phyloP scores from a whole-genome alignment of 2,797 vertebrate species.

The Pseudocheirus occidentalis region DNA sequence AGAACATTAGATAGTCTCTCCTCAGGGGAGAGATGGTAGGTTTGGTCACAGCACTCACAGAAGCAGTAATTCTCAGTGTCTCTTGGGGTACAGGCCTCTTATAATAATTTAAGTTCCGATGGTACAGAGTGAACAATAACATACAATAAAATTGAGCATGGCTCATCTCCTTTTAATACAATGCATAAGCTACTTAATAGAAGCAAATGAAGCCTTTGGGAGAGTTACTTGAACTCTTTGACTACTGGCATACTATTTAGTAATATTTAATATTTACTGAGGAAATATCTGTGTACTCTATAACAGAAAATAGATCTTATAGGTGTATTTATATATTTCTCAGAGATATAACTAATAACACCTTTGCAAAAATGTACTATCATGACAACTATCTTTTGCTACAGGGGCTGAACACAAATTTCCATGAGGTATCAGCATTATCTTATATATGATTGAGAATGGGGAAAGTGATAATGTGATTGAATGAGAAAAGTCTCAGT shows the following conservation, averaged over 20 bases:
- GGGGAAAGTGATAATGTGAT: neutral
- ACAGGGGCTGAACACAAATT: neutral
- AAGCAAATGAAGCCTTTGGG: neutral
- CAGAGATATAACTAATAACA: neutral
- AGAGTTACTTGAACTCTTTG: neutral
- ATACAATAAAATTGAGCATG: neutral
- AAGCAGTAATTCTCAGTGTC: neutral
- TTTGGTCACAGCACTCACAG: neutral
- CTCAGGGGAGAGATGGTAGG: neutral
- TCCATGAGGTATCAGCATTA: neutral
- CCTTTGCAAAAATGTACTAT: neutral
- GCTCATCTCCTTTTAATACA: neutral
- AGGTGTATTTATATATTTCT: neutral
- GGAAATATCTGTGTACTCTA: neutral
- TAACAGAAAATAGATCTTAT: neutral
- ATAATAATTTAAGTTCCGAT: conserved; percentile 17
- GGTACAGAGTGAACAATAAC: neutral
- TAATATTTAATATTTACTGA: neutral
- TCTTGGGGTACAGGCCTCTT: neutral
- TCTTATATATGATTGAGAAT: neutral
- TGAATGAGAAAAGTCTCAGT: neutral
- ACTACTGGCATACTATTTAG: neutral
- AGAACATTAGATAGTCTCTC: neutral
- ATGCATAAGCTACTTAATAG: neutral
- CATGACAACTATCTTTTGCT: neutral